Conservation (phyloP, 2,113 vertebrate genomes). For the Perognathus longimembris region DNA sequence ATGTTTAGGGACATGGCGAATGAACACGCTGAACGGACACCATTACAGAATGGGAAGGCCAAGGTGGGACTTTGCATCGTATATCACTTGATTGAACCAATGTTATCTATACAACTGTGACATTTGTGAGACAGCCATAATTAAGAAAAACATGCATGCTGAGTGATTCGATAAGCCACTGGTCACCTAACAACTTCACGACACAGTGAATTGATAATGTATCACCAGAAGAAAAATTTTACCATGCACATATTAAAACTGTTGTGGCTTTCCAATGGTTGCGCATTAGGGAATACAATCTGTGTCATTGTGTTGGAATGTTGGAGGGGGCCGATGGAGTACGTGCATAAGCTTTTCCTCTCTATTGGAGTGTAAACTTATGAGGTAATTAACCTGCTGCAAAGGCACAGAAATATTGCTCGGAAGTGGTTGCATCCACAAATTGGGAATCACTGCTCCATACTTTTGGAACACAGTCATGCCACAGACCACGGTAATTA, state of each 20-base stretch:
- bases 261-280: neutral
- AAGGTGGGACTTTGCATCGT: too few species aligned
- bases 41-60: neutral
- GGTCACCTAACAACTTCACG: neutral
- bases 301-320: neutral
- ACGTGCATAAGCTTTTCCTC: neutral
- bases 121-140: neutral
- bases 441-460: neutral
- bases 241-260: neutral
- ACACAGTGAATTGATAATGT: neutral
- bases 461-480: neutral
- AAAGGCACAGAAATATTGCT: neutral
- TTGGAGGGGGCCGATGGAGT: neutral
- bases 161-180: too few species aligned
- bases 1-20: neutral
- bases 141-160: neutral
- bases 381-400: neutral
- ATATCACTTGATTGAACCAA: neutral
- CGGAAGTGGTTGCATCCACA: neutral
- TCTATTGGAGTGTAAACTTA: neutral
- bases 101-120: neutral
- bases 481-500: neutral
- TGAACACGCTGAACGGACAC: neutral
- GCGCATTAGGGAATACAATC: neutral
- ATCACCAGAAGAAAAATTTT: neutral